Conservation (phyloP, 2,113 vertebrate species). For the Epinephelus lanceolatus region DNA sequence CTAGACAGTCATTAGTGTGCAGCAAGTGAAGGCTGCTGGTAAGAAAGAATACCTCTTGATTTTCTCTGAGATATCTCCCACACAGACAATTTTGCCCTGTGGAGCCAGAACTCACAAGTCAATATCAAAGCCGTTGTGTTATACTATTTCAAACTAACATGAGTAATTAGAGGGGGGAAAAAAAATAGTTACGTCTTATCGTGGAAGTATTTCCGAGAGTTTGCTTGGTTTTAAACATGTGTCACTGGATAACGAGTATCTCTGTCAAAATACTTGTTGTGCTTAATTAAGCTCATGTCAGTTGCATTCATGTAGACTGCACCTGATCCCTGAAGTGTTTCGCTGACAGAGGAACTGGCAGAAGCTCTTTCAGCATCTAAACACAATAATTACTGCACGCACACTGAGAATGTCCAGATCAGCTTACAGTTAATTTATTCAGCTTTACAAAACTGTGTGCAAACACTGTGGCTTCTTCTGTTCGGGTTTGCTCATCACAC, state of each 20-base stretch:
- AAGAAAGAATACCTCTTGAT: conserved; percentile 63
- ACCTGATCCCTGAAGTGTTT: not conserved
- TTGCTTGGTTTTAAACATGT: conserved; percentile 12
- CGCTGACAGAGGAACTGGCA: not conserved
- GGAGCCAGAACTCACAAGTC: conserved; percentile 44
- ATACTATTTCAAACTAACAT: conserved; percentile 33
- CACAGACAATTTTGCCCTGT: conserved; percentile 50
- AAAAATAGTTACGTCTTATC: conserved; percentile 17
- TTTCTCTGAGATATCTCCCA: conserved; percentile 64
- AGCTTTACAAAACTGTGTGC: not conserved
- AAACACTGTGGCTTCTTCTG: not conserved
- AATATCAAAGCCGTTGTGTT: conserved; percentile 48
- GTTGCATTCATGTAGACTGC: not conserved
- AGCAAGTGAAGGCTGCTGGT: conserved; percentile 59
- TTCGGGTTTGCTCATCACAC: not conserved
- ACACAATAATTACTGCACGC: not conserved
- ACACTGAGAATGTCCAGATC: not conserved
- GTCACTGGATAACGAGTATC: not conserved
- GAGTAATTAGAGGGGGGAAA: conserved; percentile 47
- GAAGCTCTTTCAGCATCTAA: not conserved
- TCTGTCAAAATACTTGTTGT: conserved; percentile 25
- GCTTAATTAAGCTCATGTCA: conserved; percentile 7
- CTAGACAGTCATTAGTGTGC: conserved; percentile 80
- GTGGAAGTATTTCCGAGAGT: not conserved
- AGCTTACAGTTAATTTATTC: not conserved